Base-by-base conservation (phyloP, 2,797 vertebrate species). In the Sebastes dallii region DNA sequence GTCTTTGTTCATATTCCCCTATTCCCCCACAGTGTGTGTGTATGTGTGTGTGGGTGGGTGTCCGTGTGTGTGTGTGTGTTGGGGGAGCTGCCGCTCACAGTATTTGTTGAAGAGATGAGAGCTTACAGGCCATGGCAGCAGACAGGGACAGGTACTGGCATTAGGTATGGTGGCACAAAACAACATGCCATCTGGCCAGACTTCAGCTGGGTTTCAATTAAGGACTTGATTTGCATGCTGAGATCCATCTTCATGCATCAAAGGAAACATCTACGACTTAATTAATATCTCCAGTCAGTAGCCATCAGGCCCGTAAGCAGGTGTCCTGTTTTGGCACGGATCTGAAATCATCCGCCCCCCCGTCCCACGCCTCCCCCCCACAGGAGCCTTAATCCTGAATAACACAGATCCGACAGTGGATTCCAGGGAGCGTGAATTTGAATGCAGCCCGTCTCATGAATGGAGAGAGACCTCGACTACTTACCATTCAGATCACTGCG, bases 171-270 rank as follows among this genome's bases (percentile, higher is more conserved):
- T 86, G 90, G 80, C 81, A 79, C 76, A 46, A 87, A 90, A 86
- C 86, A 92, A 86, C 90, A 66, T 72, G 81, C 92, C 92, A 95
- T 93, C 92, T 94, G 94, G 92, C 83, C 86, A 70, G 60, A 78
- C 84, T 87, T 91, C 88, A 90, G 83, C 86, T 75, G 87, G 84
- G 85, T 91, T 95, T 93, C 89, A 92, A 91, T 93, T 93, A 94
- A 85, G 59, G 60, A 32, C 84, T 89, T 80, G 77, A 93, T 93
- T 93, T 92, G 91, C 92, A 93, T 91, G 88, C 85, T 27, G 85
- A 86, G 86, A 88, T 87, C 89, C 66, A 58, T 90, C 88, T 83
- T 86, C 82, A 86, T 46, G 87, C 92, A 92, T 94, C 92, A 90
- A 87, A 93, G 89, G 73, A 84, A 91, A 83, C 36, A 46, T 77